Evolutionary conservation across 2,888 invertebrate species (phyloP), one percentile per base, ranked within the genome.

Genomic region (Agrotis segetum): DNA sequence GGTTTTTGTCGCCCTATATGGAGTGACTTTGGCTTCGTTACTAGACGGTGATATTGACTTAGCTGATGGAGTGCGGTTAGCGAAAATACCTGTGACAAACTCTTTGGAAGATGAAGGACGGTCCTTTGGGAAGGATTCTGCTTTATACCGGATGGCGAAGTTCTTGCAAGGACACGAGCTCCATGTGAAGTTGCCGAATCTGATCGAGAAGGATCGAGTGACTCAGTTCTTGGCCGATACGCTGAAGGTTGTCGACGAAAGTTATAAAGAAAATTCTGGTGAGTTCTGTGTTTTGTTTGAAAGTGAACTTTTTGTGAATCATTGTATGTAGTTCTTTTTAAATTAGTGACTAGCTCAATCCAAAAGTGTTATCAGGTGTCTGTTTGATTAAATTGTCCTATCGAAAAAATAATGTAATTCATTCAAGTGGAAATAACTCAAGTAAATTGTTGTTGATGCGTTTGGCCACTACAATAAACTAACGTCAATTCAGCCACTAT

Each of bases 111-210:
- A 93, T 91, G 97, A 89, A 89, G 91, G 96, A 58, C 84, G 96
- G 79, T 91, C 93, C 68, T 89, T 93, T 60, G 97, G 95, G 52
- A 97, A 97, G 79, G 96, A 96, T 53, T 94, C 96, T 0, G 89
- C 96, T 0, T 81, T 97, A 67, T 97, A 96, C 11, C 93, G 97
- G 14, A 92, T 98, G 85, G 96, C 97, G 19, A 97, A 96, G 85
- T 98, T 98, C 84, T 91, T 98, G 3, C 97, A 97, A 87, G 97
- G 96, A 3, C 97, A 98, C 81, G 98, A 98, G 88, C 89, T 98
- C 19, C 97, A 97, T 87, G 97, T 98, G 72, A 97, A 97, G 86
- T 91, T 98, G 67, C 97, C 97, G 0, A 97, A 97, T 87, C 91
- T 98, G 77, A 95, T 98, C 74, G 97, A 97, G 13, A 97, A 97